phyloP scores from a whole-genome alignment of 2,113 vertebrate species.

The Lanius ludovicianus region DNA sequence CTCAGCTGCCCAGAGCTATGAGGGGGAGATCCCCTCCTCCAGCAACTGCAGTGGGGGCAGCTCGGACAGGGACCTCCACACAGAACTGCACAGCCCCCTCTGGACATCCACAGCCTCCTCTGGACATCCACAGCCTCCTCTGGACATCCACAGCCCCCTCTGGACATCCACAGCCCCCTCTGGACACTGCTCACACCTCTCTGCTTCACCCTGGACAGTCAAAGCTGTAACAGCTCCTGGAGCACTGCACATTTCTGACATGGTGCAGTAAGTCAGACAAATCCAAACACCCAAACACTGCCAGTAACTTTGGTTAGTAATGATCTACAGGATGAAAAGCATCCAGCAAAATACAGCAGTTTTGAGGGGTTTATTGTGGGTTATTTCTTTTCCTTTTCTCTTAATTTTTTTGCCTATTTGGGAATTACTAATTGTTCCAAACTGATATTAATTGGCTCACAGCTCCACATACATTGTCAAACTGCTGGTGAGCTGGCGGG shows the following conservation, averaged over 20 bases:
- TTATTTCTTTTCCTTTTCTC: not conserved
- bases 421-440: slow-evolving; percentile 53
- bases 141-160: no score
- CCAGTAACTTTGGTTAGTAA: not conserved
- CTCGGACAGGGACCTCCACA: accelerated
- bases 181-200: not conserved
- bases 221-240: not conserved
- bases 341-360: slow-evolving; percentile 15
- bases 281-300: not conserved
- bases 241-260: not conserved
- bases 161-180: not conserved
- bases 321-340: not conserved
- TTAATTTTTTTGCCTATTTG: not conserved
- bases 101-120: not conserved
- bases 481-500: slow-evolving; percentile 49
- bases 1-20: not conserved
- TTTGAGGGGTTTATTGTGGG: not conserved
- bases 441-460: slow-evolving; percentile 55
- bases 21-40: not conserved
- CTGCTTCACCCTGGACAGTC: not conserved
- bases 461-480: slow-evolving; percentile 29
- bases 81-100: not conserved
- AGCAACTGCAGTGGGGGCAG: not conserved
- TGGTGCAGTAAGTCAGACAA: not conserved
- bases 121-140: not conserved